phyloP scores from a whole-genome alignment of 2,888 invertebrate species.

The Coremacera marginata region DNA sequence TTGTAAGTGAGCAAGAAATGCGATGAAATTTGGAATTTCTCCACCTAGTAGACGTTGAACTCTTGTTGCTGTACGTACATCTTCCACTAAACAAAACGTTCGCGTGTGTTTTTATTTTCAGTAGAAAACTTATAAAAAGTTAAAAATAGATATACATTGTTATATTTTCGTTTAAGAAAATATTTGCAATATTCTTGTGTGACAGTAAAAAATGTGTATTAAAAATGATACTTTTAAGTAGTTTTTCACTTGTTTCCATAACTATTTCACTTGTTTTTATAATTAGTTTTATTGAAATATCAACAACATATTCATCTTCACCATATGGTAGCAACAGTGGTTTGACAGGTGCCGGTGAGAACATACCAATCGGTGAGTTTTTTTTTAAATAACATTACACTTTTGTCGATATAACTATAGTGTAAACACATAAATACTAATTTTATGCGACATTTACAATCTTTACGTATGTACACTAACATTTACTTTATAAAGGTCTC shows the following conservation, averaged over 20 bases:
- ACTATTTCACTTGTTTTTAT: background rate
- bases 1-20: background rate
- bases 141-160: constrained; percentile 20
- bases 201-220: background rate
- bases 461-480: background rate
- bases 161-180: background rate
- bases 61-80: background rate
- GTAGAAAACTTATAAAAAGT: constrained; percentile 3
- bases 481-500: constrained; percentile 54
- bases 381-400: too few relatives aligned
- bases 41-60: constrained; percentile 8
- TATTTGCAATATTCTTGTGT: background rate
- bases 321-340: background rate
- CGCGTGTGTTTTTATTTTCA: background rate
- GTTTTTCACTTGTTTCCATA: background rate
- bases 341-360: background rate
- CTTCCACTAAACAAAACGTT: background rate
- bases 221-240: constrained; percentile 7
- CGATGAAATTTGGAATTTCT: constrained; percentile 1
- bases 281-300: background rate
- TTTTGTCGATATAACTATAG: background rate
- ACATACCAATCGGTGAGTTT: constrained; percentile 28
- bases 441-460: background rate
- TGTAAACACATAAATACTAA: background rate
- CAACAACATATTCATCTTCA: background rate